Evolutionary conservation across 92 coral and sea anemone genomes (phyloP), one percentile per base, ranked within the genome.

Genomic region (Phenganax marumi): DNA sequence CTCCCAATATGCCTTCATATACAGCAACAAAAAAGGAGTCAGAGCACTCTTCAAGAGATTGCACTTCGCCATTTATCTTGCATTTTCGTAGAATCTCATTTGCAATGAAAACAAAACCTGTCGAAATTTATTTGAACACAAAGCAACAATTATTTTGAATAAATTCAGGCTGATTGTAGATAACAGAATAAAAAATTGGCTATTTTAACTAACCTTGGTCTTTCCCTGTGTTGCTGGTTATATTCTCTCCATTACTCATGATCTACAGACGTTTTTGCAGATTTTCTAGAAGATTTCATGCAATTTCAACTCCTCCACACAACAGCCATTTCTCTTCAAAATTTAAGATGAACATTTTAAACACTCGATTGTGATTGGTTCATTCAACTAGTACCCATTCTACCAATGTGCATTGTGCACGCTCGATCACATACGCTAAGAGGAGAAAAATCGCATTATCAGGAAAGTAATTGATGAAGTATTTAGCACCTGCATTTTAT

Each of bases 1-100:
- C 97, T 8, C 98, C 98, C 6, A 95, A 89, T 50, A 95, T 90
- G 17, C 93, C 97, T 55, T 85, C 87, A 77, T 92, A 90, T 64
- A 95, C 87, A 70, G 68, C 85, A 51, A 90, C 90, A 89, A 95
- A 95, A 61, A 85, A 92, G 18, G 85, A 87, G 77, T 89, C 97
- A 14, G 87, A 87, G 68, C 98, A 95, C 73, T 95, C 97, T 13
- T 85, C 82, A 13, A 95, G 81, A 66, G 76, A 86, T 19, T 87
- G 68, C 57, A 95, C 87, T 72, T 85, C 70, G 12, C 82, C 91
- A 51, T 87, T 90, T 51, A 92, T 87, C 57, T 88, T 91, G 69
- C 97, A 95, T 79, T 95, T 95, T 23, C 87, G 89, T 39, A 92
- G 79, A 71, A 95, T 75, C 69, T 95, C 98, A 81, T 95, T 95